Evolutionary conservation across 2,113 vertebrate genomes (phyloP).

Genomic region (Lepus timidus): DNA sequence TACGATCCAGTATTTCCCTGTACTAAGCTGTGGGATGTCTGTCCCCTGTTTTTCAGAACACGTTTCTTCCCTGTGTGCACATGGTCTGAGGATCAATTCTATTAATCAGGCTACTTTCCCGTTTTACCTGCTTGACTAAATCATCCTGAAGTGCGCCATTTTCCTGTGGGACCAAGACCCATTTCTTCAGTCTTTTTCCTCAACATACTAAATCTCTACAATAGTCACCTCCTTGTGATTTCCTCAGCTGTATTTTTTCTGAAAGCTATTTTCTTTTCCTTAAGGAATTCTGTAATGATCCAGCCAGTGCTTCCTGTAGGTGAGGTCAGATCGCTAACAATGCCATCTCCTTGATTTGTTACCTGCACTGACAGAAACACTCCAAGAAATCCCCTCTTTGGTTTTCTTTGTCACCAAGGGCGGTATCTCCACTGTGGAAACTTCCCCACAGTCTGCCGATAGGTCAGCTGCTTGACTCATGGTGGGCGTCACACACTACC

Average conservation of each 20-base stretch:
- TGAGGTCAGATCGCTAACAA: constrained; percentile 35
- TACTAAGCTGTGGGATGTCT: background rate
- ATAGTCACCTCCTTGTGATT: constrained; percentile 20
- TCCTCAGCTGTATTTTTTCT: constrained; percentile 38
- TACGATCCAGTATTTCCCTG: background rate
- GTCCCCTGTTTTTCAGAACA: constrained; percentile 44
- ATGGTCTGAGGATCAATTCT: constrained; percentile 72
- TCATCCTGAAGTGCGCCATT: constrained; percentile 65
- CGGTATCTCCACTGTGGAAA: background rate
- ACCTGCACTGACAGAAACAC: background rate
- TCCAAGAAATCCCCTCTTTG: background rate
- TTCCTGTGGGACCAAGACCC: constrained; percentile 70
- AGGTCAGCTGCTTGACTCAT: background rate
- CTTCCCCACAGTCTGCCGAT: background rate
- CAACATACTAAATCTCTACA: constrained; percentile 66
- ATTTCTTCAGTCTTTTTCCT: constrained; percentile 74
- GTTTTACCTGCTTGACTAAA: constrained; percentile 82
- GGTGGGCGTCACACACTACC: background rate
- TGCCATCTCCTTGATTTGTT: constrained; percentile 18
- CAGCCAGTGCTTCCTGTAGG: constrained; percentile 2
- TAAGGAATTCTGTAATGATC: constrained; percentile 62
- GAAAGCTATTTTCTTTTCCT: constrained; percentile 52
- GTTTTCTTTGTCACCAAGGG: background rate
- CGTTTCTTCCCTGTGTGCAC: constrained; percentile 68
- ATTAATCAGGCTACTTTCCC: constrained; percentile 48